phyloP scores from a whole-genome alignment of 2,888 invertebrate genomes.

The Leucophenga montana region DNA sequence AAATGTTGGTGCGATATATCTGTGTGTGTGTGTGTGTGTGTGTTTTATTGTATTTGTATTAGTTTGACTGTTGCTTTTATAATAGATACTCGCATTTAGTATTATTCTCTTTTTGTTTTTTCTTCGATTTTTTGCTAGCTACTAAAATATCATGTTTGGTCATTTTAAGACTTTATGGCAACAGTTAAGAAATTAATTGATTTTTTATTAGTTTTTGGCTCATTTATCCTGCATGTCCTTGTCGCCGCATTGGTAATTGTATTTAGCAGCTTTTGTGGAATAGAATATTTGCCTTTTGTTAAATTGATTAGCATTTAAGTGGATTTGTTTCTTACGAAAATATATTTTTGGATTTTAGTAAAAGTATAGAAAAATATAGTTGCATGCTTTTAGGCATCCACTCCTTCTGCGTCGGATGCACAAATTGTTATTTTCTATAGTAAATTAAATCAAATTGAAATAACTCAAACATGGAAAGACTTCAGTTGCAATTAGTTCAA shows the following conservation, averaged over 20 bases:
- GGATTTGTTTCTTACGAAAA: background rate
- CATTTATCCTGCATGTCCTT: background rate
- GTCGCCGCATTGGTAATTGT: conserved; percentile 1
- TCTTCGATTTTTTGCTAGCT: background rate
- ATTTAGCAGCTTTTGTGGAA: background rate
- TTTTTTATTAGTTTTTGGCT: conserved; percentile 32
- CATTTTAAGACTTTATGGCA: conserved; percentile 35
- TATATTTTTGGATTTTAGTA: too few relatives aligned
- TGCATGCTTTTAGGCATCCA: background rate
- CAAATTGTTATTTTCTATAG: background rate
- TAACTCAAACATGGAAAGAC: background rate
- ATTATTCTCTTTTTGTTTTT: conserved; percentile 7
- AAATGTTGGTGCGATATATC: too few relatives aligned
- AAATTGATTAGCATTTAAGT: conserved; percentile 22
- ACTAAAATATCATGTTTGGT: conserved; percentile 24
- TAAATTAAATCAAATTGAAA: conserved; percentile 4
- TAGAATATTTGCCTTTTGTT: too few relatives aligned
- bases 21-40: conserved; percentile 5
- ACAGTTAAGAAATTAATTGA: conserved; percentile 38
- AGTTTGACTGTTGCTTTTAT: too few relatives aligned
- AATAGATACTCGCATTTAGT: conserved; percentile 5
- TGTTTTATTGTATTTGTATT: conserved; percentile 9
- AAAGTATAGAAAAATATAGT: too few relatives aligned
- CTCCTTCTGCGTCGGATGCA: background rate
- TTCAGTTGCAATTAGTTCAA: conserved; percentile 19